Evolutionary conservation across 2,113 vertebrate genomes (phyloP), one percentile per base, ranked within the genome.

Genomic region (Lanius ludovicianus): DNA sequence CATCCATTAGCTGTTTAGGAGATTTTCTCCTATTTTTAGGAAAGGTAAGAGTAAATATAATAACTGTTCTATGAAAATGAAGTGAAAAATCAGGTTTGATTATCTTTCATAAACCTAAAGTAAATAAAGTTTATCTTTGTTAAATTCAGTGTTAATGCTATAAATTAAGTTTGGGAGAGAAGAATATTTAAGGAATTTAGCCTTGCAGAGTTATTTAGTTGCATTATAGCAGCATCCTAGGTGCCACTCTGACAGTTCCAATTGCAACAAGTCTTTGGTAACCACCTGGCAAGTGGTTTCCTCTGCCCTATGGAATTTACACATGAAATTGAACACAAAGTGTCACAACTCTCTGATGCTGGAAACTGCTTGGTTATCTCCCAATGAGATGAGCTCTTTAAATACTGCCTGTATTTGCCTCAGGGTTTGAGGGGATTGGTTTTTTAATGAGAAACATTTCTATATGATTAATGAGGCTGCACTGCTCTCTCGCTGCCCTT

Each of bases 21-120:
- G 96, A 97, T 87, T 98, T 98, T 76, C 21, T 98, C 9, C 88
- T 98, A 20, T 98, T 98, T 95, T 96, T 98, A 56, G 98, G 98
- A 92, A 98, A 98, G 98, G 98, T 98, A 91, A 97, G 93, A 81
- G 21, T 65, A 47, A 69, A 64, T 53, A 44, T 81, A 70, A 13
- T 39, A 64, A 67, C 44, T 65, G 3, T 74, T 76, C n/a, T 27
- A 15, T 73, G 49, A 84, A n/a, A 88, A 76, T 25, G 6, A 91
- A 56, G n/a, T 81, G 59, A 78, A 86, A 67, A 62, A 39, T 55
- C 46, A 39, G 15, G 25, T 27, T 56, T 55, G 18, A 46, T 64
- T 84, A 41, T 56, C 12, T 81, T 69, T 74, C 27, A 75, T 63
- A 31, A 14, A n/a, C 23, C 14, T 65, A n/a, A 78, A 85, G 14